These are phyloP conservation scores for Agrypnia vestita DNA, from an alignment of 1,140 invertebrate species.

Conservation along the genomic window DNA sequence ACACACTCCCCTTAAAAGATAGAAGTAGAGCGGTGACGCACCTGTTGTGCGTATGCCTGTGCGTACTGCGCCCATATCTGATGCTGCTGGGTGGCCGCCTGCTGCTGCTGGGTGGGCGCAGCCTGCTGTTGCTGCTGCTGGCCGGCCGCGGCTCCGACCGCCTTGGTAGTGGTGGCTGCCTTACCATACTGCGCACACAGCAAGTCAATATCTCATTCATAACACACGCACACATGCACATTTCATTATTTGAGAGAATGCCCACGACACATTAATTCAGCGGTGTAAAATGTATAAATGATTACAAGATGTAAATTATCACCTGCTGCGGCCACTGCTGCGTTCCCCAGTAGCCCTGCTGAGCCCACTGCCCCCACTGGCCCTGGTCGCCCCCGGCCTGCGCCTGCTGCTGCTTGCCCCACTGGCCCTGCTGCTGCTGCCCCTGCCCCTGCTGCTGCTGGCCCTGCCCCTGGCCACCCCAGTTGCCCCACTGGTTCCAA, in stretches of 20 bases:
- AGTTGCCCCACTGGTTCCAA: conserved; percentile 28
- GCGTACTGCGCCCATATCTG: conserved; percentile 57
- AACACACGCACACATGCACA: background rate
- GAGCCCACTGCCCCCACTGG: conserved; percentile 32
- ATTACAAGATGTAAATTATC: background rate
- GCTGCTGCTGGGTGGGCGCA: conserved; percentile 7
- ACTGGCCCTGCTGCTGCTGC: conserved; percentile 1
- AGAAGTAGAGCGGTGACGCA: background rate
- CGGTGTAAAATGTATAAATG: no score
- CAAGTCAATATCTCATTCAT: background rate
- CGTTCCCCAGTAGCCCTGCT: conserved; percentile 45
- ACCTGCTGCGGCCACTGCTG: conserved; percentile 50
- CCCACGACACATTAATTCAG: no score
- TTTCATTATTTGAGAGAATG: background rate
- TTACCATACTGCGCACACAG: conserved; percentile 5
- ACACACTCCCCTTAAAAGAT: background rate
- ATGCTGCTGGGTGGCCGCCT: conserved; percentile 49
- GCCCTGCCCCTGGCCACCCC: conserved; percentile 14
- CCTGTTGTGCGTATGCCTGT: conserved; percentile 50
- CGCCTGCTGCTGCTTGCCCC: background rate
- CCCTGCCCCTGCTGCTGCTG: background rate
- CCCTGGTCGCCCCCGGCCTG: background rate
- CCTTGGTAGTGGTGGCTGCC: background rate
- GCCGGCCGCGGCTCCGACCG: background rate
- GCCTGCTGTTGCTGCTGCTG: conserved; percentile 7